Evolutionary conservation across 2,113 vertebrate species (phyloP).

Genomic region (Apodemus sylvaticus): DNA sequence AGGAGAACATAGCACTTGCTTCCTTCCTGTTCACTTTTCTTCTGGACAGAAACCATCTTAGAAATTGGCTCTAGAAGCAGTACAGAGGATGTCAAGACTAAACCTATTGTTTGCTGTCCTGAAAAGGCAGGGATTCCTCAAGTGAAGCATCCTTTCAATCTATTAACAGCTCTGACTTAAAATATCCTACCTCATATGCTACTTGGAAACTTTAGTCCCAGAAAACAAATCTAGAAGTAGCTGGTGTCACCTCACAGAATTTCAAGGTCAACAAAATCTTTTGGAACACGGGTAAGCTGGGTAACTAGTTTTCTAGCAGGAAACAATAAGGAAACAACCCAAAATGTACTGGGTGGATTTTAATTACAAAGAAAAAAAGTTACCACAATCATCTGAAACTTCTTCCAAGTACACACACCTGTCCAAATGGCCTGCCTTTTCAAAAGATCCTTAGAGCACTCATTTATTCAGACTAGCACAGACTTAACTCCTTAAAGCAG

Average conservation of each 20-base stretch:
- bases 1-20: not conserved
- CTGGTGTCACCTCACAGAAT: not conserved
- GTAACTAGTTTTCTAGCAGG: not conserved
- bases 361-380: not conserved
- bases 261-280: not conserved
- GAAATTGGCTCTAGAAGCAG: not conserved
- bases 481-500: not conserved
- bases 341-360: slow-evolving; percentile 35
- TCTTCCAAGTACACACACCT: not conserved
- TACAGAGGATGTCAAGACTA: not conserved
- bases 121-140: not conserved
- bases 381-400: slow-evolving; percentile 11
- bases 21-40: not conserved
- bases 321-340: not conserved
- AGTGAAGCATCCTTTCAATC: too few relatives aligned
- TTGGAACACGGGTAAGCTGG: not conserved
- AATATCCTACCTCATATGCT: not conserved
- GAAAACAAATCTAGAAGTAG: not conserved
- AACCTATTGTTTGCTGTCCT: not conserved
- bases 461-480: not conserved
- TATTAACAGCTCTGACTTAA: not conserved
- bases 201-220: not conserved
- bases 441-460: not conserved
- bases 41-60: not conserved
- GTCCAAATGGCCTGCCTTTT: not conserved